These are phyloP conservation scores for Mus musculus DNA, from an alignment of 2,113 vertebrate genomes.

Conservation along the genomic window DNA sequence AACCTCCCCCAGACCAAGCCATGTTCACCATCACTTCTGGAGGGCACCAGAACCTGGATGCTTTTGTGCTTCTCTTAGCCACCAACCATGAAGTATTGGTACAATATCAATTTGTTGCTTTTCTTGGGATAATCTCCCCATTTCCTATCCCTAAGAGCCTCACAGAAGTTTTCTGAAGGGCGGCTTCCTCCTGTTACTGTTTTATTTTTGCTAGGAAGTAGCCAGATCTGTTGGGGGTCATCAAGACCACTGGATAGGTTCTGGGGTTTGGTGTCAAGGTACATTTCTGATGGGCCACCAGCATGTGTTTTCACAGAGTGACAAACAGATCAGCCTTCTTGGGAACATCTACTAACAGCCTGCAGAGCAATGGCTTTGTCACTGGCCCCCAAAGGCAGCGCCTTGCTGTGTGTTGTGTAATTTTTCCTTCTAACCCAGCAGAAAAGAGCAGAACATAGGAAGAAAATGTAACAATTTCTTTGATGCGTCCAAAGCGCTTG, in stretches of 20 bases:
- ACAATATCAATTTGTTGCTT: background rate
- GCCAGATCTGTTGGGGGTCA: conserved; percentile 11
- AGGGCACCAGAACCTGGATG: background rate
- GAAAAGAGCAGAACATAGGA: conserved; percentile 53
- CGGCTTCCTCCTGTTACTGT: background rate
- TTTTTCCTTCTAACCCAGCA: conserved; percentile 64
- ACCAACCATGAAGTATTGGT: background rate
- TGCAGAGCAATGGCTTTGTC: background rate
- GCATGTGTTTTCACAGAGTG: background rate
- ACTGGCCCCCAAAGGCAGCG: background rate
- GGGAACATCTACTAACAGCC: conserved; percentile 40
- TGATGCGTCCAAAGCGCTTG: conserved; percentile 40
- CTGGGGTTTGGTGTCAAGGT: background rate
- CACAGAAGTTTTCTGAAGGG: background rate
- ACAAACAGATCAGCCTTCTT: background rate
- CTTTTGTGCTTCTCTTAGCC: background rate
- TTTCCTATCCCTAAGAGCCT: background rate
- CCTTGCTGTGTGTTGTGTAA: conserved; percentile 52
- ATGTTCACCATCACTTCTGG: background rate
- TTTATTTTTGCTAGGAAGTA: background rate
- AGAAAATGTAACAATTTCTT: conserved; percentile 58
- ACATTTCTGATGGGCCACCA: conserved; percentile 38
- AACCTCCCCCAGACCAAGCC: background rate
- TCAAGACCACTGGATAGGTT: background rate
- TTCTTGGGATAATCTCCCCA: background rate